These are phyloP conservation scores for Mylabris phalerata DNA, from an alignment of 1,140 invertebrate species.

Conservation along the genomic window DNA sequence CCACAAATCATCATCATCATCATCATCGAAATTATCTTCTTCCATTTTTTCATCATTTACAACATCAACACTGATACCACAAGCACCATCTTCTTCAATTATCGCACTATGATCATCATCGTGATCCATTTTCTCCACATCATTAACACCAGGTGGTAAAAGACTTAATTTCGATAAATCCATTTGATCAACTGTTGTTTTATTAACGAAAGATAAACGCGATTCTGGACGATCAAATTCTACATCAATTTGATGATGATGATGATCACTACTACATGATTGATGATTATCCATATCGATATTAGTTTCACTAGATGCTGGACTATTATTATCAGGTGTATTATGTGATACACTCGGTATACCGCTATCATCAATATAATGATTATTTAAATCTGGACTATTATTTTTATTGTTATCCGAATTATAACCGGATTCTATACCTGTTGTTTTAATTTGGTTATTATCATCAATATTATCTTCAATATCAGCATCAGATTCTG, in stretches of 20 bases:
- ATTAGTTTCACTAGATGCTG: conserved; percentile 49
- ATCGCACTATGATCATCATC: conserved; percentile 1
- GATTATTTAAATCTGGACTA: conserved; percentile 35
- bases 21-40: conserved; percentile 31
- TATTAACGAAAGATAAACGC: conserved; percentile 43
- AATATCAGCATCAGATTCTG: conserved; percentile 60
- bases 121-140: conserved; percentile 23
- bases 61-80: conserved; percentile 16
- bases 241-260: conserved; percentile 22
- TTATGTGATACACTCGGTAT: conserved; percentile 44
- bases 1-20: conserved; percentile 35
- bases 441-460: conserved; percentile 34
- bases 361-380: conserved; percentile 44
- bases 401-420: conserved; percentile 53
- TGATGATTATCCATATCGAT: conserved; percentile 46
- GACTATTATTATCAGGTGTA: conserved; percentile 43
- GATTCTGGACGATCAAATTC: conserved; percentile 48
- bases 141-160: conserved; percentile 31
- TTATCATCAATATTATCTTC: conserved; percentile 64
- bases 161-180: conserved; percentile 38
- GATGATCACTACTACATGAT: conserved; percentile 26
- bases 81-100: conserved; percentile 15
- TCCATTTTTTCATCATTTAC: conserved; percentile 35
- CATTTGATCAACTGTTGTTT: conserved; percentile 29
- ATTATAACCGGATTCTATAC: conserved; percentile 63